These are phyloP conservation scores for Tipula lateralis DNA, from an alignment of 2,888 invertebrate species.

Conservation along the genomic window DNA sequence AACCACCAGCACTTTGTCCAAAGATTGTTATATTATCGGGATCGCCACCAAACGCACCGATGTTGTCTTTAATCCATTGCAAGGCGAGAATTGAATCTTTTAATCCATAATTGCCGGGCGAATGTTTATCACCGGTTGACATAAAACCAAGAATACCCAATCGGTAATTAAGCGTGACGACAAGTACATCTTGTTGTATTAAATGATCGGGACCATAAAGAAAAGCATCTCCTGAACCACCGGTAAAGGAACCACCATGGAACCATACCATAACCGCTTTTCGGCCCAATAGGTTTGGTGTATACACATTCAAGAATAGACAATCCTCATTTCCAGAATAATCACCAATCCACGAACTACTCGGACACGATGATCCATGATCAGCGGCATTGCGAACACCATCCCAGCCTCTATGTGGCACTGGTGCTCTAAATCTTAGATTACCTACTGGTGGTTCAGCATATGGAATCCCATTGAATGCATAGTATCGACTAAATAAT, in stretches of 20 bases:
- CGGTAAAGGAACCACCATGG: constrained; percentile 34
- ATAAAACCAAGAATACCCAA: constrained; percentile 56
- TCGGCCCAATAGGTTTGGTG: constrained; percentile 29
- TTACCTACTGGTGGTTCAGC: constrained; percentile 33
- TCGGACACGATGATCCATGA: constrained; percentile 32
- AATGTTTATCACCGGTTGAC: constrained; percentile 60
- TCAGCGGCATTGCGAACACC: constrained; percentile 32
- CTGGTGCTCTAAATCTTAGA: constrained; percentile 32
- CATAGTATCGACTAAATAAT: constrained; percentile 14
- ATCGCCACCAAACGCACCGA: constrained; percentile 64
- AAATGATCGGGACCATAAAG: constrained; percentile 34
- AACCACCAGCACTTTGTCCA: constrained; percentile 45
- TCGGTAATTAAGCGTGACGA: constrained; percentile 35
- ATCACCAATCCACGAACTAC: neutral
- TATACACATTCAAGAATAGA: constrained; percentile 34
- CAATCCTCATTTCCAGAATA: constrained; percentile 32
- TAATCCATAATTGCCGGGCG: constrained; percentile 66
- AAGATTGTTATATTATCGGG: constrained; percentile 60
- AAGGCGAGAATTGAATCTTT: constrained; percentile 66
- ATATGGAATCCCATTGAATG: constrained; percentile 33
- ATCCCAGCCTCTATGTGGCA: constrained; percentile 32
- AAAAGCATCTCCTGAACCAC: constrained; percentile 31
- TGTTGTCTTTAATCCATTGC: constrained; percentile 62
- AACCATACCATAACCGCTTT: constrained; percentile 34
- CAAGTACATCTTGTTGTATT: constrained; percentile 32